Evolutionary conservation across 37 sponge, comb jelly and placozoan genomes (phyloP), one percentile per base, ranked within the genome.

Genomic region (Theonella swinhoei): DNA sequence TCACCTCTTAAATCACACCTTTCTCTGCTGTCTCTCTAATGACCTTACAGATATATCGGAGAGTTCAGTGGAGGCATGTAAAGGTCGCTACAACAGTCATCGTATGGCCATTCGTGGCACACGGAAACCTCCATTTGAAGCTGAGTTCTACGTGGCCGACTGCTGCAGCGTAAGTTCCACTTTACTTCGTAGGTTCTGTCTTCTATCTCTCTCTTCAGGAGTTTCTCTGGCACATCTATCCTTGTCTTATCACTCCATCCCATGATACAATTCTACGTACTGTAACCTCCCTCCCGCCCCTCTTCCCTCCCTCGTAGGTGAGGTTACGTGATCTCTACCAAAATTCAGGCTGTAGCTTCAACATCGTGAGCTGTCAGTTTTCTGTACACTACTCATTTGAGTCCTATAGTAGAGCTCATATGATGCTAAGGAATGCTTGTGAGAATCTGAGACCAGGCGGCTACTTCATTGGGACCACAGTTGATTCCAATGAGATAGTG

Each of bases 321-420:
- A 65, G 89, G 22, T 72, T 94, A 20, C 69, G 78, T 29, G 86
- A 91, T 3, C 36, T 34, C 63, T 84, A 90, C 54, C 24, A 63
- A 22, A 83, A 82, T 41, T 64, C 69, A 9, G 89, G 42, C 3
- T 59, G 84, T 29, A 61, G 86, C 35, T 96, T 99, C 76, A 75
- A 99, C 86, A 42, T 99, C 22, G 79, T 93, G 74, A 96, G 97
- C 70, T 96, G 96, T 74, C 99, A 99, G 87, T 99, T 99, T 76
- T 91, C 97, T 37, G 35, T 99, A 22, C 99, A 99, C 58, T 99
- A 99, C 68, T 88, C 92, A 0, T 99, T 99, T 76, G 99, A 99
- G 84, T 92, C 93, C 62, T 90, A 90, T 39, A 69, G 39, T 20
- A 94, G 92, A 41, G 97, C 99, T 0, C 81, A 85, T 70, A 89